Conservation (phyloP, 1,140 invertebrate genomes). For the Cylas formicarius region DNA sequence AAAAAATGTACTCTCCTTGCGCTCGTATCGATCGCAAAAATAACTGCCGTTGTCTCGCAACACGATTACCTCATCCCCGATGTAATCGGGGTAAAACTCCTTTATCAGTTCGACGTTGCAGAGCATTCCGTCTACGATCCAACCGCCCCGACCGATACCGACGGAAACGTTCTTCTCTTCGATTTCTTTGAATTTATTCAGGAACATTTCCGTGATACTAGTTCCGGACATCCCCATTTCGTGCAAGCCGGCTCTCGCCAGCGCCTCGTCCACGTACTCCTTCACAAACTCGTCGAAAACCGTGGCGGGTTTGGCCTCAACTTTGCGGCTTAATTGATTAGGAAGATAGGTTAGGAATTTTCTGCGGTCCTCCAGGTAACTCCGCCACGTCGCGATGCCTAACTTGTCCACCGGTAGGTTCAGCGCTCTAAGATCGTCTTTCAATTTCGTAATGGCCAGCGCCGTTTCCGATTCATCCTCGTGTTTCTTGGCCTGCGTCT, state of each 20-base stretch:
- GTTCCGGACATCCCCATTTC: constrained; percentile 36
- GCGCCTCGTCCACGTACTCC: constrained; percentile 37
- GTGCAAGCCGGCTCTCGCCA: constrained; percentile 37
- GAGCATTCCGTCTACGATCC: constrained; percentile 52
- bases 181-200: constrained; percentile 37
- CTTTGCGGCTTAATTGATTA: constrained; percentile 18
- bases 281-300: constrained; percentile 31
- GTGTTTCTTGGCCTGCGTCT: constrained; percentile 11
- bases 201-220: constrained; percentile 36
- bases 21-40: constrained; percentile 30
- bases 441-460: constrained; percentile 14
- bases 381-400: constrained; percentile 13
- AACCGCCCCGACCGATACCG: constrained; percentile 41
- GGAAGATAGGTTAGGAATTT: constrained; percentile 27
- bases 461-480: constrained; percentile 19
- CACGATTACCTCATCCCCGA: constrained; percentile 48
- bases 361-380: constrained; percentile 17
- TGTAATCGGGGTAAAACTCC: constrained; percentile 40
- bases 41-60: constrained; percentile 45
- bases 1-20: constrained; percentile 19
- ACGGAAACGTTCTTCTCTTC: constrained; percentile 36
- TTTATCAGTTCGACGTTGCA: constrained; percentile 44
- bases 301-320: constrained; percentile 20
- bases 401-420: constrained; percentile 16
- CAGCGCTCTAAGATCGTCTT: constrained; percentile 15